A percentile compares a stretch with the other conserved stretches of the same genome.
Conservation (phyloP, 1,140 invertebrate genomes). For the Aphis gossypii region DNA sequence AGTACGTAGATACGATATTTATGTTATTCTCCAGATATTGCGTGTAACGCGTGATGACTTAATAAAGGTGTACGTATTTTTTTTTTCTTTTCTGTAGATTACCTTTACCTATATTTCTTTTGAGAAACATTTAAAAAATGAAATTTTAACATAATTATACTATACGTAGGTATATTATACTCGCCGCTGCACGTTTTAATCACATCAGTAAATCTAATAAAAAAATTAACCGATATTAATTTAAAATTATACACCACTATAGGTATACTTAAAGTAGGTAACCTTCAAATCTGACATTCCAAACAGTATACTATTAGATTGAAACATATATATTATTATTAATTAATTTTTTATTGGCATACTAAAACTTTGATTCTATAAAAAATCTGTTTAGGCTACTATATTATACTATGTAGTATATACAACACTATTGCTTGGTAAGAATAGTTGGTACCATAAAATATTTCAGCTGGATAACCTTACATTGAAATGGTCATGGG, state of each 20-base stretch:
- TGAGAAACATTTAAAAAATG: not conserved
- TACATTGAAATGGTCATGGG: not conserved
- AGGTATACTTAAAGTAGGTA: not conserved
- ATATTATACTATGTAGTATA: no score
- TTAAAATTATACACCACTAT: not conserved
- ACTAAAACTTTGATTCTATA: not conserved
- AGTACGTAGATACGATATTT: not conserved
- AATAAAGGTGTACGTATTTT: not conserved
- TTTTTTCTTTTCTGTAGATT: not conserved
- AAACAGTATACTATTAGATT: not conserved
- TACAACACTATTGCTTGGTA: not conserved
- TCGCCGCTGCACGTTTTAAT: not conserved
- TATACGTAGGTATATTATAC: not conserved
- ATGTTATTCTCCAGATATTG: not conserved
- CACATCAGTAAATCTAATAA: not conserved
- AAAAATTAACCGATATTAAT: constrained; percentile 6
- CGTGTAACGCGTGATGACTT: not conserved
- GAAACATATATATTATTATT: not conserved
- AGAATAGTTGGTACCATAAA: not conserved
- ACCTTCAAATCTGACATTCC: not conserved
- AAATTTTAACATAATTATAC: not conserved
- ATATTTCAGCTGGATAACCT: not conserved
- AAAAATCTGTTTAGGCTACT: not conserved
- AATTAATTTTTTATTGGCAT: not conserved
- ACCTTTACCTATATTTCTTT: not conserved